Conservation (phyloP, 2,113 vertebrate genomes). For the Bettongia penicillata region DNA sequence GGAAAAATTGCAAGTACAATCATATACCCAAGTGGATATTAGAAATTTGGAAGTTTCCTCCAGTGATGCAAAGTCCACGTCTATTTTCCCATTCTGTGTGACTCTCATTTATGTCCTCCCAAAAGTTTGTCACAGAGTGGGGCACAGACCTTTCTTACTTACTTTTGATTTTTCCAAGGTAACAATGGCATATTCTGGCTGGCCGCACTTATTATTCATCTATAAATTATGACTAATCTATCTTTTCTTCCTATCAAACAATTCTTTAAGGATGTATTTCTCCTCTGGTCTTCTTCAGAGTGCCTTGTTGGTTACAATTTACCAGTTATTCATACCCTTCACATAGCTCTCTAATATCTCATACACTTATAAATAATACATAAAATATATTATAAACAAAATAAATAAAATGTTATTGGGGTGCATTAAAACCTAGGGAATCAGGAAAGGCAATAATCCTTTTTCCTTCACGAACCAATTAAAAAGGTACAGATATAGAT, state of each 20-base stretch:
- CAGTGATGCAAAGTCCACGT: neutral
- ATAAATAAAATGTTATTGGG: neutral
- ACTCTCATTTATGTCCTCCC: neutral
- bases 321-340: neutral
- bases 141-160: neutral
- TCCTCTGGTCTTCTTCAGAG: neutral
- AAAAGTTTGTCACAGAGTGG: neutral
- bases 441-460: neutral
- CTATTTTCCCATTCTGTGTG: neutral
- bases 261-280: neutral
- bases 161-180: neutral
- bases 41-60: neutral
- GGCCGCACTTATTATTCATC: neutral
- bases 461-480: neutral
- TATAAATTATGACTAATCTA: neutral
- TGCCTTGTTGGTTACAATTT: neutral
- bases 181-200: neutral
- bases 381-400: neutral
- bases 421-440: neutral
- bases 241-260: neutral
- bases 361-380: neutral
- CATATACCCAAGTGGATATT: neutral
- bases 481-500: neutral
- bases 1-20: neutral
- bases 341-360: neutral